Base-by-base conservation (phyloP, 2,888 invertebrate species). In the Trichopria drosophilae region DNA sequence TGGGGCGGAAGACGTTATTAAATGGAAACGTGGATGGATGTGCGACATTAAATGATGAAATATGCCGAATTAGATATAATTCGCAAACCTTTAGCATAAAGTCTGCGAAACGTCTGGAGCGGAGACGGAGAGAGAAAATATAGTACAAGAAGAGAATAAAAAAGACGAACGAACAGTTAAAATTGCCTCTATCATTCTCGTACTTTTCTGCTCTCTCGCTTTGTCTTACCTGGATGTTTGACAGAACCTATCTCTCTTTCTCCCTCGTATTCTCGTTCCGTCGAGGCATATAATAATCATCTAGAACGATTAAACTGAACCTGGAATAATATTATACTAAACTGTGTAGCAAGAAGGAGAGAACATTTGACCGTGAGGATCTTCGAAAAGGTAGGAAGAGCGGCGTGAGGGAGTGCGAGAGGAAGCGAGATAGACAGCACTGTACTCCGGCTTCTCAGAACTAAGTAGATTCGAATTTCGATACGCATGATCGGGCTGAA, bases 381-480 rank as follows among this genome's bases (percentile, higher is more conserved):
- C 15, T 13, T 22, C 16, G 7, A 34, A 49, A 29, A 44, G 29
- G 28, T 18, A 34, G 50, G 34, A 23, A 46, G 48, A 31, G 55
- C 43, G 54, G 39, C 45, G 32, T 41, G 56, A 57, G 49, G 50
- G 56, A 43, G 59, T 59, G 58, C 57, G 59, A 55, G 54, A 53
- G 48, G 45, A 29, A 50, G 47, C 49, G 53, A 24, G 44, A 13
- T 41, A 43, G 51, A 51, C 41, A 51, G 50, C 56, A 55, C 59
- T 60, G 63, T 61, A 63, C 58, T 59, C 60, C 58, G 57, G 68
- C 71, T 73, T 74, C 73, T 73, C 73, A 74, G 75, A 75, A 75
- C 75, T 75, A 75, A 75, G 74, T 74, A 75, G 75, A 75, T 75
- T 74, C 72, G 75, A 75, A 74, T 75, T 75, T 75, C 73, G 75